Evolutionary conservation across 2,113 vertebrate species (phyloP).

Genomic region (Athene noctua): DNA sequence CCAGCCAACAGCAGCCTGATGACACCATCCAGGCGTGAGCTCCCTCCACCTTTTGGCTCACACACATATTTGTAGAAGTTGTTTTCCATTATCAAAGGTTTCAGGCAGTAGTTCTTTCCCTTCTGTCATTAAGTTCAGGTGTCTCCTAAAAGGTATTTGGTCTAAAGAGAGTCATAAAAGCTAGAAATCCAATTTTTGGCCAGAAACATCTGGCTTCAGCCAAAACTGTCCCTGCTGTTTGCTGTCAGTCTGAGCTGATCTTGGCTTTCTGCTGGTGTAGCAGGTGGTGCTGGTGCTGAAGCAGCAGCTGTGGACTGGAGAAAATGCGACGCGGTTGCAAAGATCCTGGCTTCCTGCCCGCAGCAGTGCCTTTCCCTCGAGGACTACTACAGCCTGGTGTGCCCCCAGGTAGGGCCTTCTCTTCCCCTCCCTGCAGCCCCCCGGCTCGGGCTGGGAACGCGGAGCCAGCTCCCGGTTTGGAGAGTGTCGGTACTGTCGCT

Average conservation of each 20-base stretch:
- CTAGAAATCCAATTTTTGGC: neutral
- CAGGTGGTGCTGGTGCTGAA: conserved; percentile 66
- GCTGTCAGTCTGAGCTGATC: neutral
- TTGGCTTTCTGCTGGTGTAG: conserved; percentile 67
- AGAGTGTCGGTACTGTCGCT: neutral
- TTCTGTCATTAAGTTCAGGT: neutral
- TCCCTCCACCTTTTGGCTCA: neutral
- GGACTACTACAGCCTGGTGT: conserved; percentile 84
- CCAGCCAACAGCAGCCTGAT: neutral
- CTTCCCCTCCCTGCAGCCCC: neutral
- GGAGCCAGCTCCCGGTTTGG: accelerated
- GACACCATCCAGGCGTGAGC: neutral
- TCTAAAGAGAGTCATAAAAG: neutral
- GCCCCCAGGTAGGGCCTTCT: conserved; percentile 83
- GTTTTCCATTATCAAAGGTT: neutral
- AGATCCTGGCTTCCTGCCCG: conserved; percentile 88
- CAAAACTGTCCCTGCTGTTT: neutral
- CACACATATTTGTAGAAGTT: neutral
- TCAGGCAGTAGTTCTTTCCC: neutral
- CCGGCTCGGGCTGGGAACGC: neutral
- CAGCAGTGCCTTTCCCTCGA: conserved; percentile 87
- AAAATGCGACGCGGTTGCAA: conserved; percentile 87
- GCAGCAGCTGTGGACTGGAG: conserved; percentile 86
- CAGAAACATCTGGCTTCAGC: neutral
- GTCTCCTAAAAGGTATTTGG: neutral